A percentile compares a stretch with the other conserved stretches of the same genome.
phyloP scores from a whole-genome alignment of 2,797 vertebrate species.

The Melanotaenia nigrans region DNA sequence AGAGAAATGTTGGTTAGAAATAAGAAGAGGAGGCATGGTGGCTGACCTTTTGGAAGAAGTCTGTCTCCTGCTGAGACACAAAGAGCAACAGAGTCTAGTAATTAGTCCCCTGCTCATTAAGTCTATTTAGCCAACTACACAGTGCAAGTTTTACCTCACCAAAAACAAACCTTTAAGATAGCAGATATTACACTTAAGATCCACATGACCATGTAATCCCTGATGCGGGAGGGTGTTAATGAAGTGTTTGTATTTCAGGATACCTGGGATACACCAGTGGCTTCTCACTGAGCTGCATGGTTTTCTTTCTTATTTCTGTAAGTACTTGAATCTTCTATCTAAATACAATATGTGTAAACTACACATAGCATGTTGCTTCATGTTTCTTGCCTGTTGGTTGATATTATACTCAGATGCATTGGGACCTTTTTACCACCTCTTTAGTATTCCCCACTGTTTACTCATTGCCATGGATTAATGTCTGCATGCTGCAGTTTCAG shows the following conservation, averaged over 20 bases:
- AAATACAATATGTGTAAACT: background rate
- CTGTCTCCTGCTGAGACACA: slow-evolving; percentile 36
- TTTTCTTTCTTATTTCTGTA: slow-evolving; percentile 95
- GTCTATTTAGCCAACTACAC: background rate
- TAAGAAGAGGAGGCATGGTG: slow-evolving; percentile 26
- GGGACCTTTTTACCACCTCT: slow-evolving; percentile 43
- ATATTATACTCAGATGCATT: slow-evolving; percentile 23
- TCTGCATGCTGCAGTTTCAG: slow-evolving; percentile 79
- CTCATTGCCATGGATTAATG: slow-evolving; percentile 77
- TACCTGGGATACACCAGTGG: slow-evolving; percentile 97
- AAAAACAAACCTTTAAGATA: background rate
- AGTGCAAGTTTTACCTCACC: slow-evolving; percentile 2
- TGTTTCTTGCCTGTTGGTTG: slow-evolving; percentile 21
- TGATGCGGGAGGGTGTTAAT: slow-evolving; percentile 40
- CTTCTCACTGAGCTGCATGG: slow-evolving; percentile 99
- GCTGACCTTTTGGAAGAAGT: slow-evolving; percentile 44
- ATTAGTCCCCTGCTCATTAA: slow-evolving; percentile 45
- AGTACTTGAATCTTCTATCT: slow-evolving; percentile 61
- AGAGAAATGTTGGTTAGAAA: slow-evolving; percentile 31
- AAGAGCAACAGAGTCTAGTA: slow-evolving; percentile 48
- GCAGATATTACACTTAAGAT: background rate
- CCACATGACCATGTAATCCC: background rate
- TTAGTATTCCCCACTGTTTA: slow-evolving; percentile 59
- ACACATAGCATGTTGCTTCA: slow-evolving; percentile 8
- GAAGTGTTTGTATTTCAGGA: slow-evolving; percentile 80